Evolutionary conservation across 2,113 vertebrate genomes (phyloP), one percentile per base, ranked within the genome.

Genomic region (Tympanuchus pallidicinctus): DNA sequence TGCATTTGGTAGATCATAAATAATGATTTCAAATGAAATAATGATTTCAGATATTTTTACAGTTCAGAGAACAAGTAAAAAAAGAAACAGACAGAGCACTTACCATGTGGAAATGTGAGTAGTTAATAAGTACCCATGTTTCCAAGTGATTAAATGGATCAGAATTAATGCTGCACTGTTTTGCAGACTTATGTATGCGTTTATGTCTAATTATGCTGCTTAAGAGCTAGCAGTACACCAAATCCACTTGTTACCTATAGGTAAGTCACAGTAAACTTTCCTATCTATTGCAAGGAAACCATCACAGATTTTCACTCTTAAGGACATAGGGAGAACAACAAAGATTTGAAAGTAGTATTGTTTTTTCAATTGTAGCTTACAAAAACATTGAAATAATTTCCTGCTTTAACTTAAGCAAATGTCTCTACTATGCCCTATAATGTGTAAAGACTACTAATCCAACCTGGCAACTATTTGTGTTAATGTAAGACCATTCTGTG

Each of bases 121-220:
- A 93, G 94, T 86, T 94, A 96, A 91, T 96, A 95, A 96, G 75
- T 92, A 95, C 38, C 69, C 63, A 47, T 54, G 92, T 92, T 96
- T 93, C 89, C 87, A 96, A 93, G 76, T 73, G 84, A 92, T 80
- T 93, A 82, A 82, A 93, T 57, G 64, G 66, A 94, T 92, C 22
- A 86, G 87, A 89, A 93, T 67, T 83, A 81, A 90, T 95, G 88
- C 77, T 86, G 88, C 78, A 52, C 32, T 43, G 87, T n/a, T 63
- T 88, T 82, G 82, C 28, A 89, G 78, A 86, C 83, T 27, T 86
- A 20, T 59, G 67, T 79, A 63, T 70, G 64, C 60, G 57, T 82
- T 85, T 93, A 89, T 81, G 88, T 61, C 60, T 82, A 85, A 92
- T 87, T 73, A 80, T 47, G 89, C 87, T 94, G 78, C 89, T 89